These are phyloP conservation scores for Eupithecia pulchellata DNA, from an alignment of 2,888 invertebrate species.

Conservation along the genomic window DNA sequence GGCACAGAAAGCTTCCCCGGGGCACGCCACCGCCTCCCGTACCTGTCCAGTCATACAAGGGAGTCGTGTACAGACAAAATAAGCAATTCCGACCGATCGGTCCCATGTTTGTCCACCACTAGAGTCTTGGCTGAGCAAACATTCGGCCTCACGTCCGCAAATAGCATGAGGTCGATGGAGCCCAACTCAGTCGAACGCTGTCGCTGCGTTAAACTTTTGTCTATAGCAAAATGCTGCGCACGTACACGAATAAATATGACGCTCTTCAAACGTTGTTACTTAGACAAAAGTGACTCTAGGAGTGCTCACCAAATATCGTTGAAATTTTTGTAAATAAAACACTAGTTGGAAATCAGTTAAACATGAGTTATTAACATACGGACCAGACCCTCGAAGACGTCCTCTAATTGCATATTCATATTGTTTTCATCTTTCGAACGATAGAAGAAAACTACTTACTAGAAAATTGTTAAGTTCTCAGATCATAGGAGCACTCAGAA, in stretches of 20 bases:
- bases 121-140: slow-evolving; percentile 83
- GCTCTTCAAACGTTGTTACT: slow-evolving; percentile 51
- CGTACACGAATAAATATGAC: slow-evolving; percentile 50
- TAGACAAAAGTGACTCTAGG: slow-evolving; percentile 48
- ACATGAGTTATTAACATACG: slow-evolving; percentile 35
- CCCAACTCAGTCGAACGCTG: slow-evolving; percentile 73
- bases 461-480: slow-evolving; percentile 21
- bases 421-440: slow-evolving; percentile 20
- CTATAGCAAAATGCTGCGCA: slow-evolving; percentile 43
- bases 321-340: slow-evolving; percentile 50
- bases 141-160: slow-evolving; percentile 83
- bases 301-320: slow-evolving; percentile 48
- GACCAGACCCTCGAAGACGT: slow-evolving; percentile 25
- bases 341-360: slow-evolving; percentile 42
- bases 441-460: background rate
- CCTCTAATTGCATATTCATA: slow-evolving; percentile 28
- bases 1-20: slow-evolving; percentile 65
- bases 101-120: slow-evolving; percentile 84
- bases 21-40: slow-evolving; percentile 68
- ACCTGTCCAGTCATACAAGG: slow-evolving; percentile 72
- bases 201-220: slow-evolving; percentile 65
- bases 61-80: slow-evolving; percentile 83
- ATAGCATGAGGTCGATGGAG: slow-evolving; percentile 80
- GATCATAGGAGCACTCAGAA: slow-evolving; percentile 15
- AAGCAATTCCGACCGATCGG: slow-evolving; percentile 84